phyloP scores from a whole-genome alignment of 1,140 invertebrate genomes.

The Drosophila azteca region DNA sequence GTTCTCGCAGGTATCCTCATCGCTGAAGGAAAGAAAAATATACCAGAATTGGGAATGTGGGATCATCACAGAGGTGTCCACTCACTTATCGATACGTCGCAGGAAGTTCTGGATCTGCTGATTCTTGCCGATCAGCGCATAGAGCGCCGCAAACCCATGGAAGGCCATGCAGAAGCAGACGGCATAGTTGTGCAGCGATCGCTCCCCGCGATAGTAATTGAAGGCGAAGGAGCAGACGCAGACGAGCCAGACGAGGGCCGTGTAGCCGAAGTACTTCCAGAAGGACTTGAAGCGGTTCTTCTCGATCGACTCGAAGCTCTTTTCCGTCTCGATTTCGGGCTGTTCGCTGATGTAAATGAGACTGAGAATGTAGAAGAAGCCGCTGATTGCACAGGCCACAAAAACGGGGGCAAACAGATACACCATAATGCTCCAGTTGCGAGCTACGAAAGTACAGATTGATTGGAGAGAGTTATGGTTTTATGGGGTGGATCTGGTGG shows the following conservation, averaged over 20 bases:
- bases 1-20: slow-evolving; percentile 71
- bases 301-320: slow-evolving; percentile 63
- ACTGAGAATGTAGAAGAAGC: slow-evolving; percentile 74
- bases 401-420: slow-evolving; percentile 74
- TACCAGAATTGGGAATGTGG: no score
- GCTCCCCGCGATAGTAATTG: slow-evolving; percentile 68
- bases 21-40: slow-evolving; percentile 27
- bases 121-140: slow-evolving; percentile 72
- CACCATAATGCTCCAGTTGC: slow-evolving; percentile 74
- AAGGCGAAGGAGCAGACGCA: slow-evolving; percentile 70
- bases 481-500: not conserved
- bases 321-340: slow-evolving; percentile 47
- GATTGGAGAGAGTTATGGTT: no score
- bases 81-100: slow-evolving; percentile 72
- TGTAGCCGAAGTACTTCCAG: slow-evolving; percentile 75
- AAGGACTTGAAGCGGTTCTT: slow-evolving; percentile 75
- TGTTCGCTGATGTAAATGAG: slow-evolving; percentile 66
- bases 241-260: slow-evolving; percentile 64
- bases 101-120: slow-evolving; percentile 75
- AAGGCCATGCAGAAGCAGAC: slow-evolving; percentile 71
- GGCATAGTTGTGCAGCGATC: slow-evolving; percentile 74
- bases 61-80: not conserved
- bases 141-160: slow-evolving; percentile 75
- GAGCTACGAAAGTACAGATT: slow-evolving; percentile 37
- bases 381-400: slow-evolving; percentile 61